Base-by-base conservation (phyloP, 1,140 invertebrate species). In the Drosophila mauritiana region DNA sequence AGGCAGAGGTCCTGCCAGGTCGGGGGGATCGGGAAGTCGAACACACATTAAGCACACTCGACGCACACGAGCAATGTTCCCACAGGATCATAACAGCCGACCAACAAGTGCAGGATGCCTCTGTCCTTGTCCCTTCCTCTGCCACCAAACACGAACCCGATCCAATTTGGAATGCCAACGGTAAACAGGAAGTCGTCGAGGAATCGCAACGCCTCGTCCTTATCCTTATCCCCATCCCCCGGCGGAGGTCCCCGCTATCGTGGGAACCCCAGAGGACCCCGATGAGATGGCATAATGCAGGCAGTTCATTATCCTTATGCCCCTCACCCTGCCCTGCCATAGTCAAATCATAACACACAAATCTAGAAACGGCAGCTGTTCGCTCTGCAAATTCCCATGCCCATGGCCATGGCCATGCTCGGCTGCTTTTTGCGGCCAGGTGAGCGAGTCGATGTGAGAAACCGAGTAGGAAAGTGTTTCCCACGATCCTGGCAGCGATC, bases 401-500 rank as follows among this genome's bases (percentile, higher is more conserved):
- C 77, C 84, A 82, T 74, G 70, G 46, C 52, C 55, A 54, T 49
- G 31, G 36, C 49, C 58, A 81, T 78, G 69, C 65, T 67, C 36
- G 57, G 80, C 48, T 82, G 80, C 42, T 51, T 72, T 51, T 61
- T 74, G 57, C 45, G 80, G 80, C 82, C 91, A 92, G 91, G 91
- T 92, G 93, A 93, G 93, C 92, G 85, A 88, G 61, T 55, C 56
- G 58, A 80, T 91, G 91, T 92, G 91, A 92, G 91, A 92, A 92
- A 90, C 82, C 56, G 80, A 78, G 73, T 65, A 78, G 73, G 88
- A 92, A 88, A 90, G 89, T 88, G 85, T 90, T 92, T 92, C 91
- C 91, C 91, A 92, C 91, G 74, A 73, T 86, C 82, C 78, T 78
- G 45, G 34, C 77, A 49, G 58, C 59, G 83, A 88, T 86, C 83